phyloP scores from a whole-genome alignment of 2,113 vertebrate species.

The Micronycteris hirsuta region DNA sequence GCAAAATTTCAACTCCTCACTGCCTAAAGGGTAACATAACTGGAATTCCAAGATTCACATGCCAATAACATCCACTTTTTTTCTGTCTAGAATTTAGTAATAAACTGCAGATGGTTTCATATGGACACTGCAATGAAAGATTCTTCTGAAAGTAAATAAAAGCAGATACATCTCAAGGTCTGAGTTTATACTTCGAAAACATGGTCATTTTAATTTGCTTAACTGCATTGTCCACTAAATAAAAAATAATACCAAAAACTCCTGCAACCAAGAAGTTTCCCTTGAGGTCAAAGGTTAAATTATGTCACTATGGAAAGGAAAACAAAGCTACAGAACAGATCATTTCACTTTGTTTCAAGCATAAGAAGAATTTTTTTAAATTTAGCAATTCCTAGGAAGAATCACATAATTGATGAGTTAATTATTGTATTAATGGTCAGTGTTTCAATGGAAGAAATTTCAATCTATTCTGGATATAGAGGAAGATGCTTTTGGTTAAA shows the following conservation, averaged over 20 bases:
- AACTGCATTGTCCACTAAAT: neutral
- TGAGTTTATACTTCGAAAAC: slow-evolving; percentile 36
- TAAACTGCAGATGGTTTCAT: neutral
- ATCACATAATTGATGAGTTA: neutral
- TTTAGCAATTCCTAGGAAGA: neutral
- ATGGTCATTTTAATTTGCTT: neutral
- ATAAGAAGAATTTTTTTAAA: neutral
- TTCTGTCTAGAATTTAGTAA: slow-evolving; percentile 32
- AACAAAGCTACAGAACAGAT: neutral
- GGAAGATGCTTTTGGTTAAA: neutral
- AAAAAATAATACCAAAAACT: neutral
- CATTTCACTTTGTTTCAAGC: slow-evolving; percentile 33
- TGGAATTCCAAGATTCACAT: slow-evolving; percentile 28
- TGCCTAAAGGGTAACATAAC: neutral
- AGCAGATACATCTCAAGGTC: neutral
- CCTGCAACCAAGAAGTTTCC: neutral
- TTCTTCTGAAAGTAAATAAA: slow-evolving; percentile 29
- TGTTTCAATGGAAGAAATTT: slow-evolving; percentile 28
- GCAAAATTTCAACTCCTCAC: neutral
- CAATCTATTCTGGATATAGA: neutral
- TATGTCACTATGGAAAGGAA: neutral
- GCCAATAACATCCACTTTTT: neutral
- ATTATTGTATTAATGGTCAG: neutral
- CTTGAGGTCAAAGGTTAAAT: slow-evolving; percentile 13
- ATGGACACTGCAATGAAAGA: neutral